These are phyloP conservation scores for Fragum sueziense DNA, from an alignment of 2,888 invertebrate genomes.

Conservation along the genomic window DNA sequence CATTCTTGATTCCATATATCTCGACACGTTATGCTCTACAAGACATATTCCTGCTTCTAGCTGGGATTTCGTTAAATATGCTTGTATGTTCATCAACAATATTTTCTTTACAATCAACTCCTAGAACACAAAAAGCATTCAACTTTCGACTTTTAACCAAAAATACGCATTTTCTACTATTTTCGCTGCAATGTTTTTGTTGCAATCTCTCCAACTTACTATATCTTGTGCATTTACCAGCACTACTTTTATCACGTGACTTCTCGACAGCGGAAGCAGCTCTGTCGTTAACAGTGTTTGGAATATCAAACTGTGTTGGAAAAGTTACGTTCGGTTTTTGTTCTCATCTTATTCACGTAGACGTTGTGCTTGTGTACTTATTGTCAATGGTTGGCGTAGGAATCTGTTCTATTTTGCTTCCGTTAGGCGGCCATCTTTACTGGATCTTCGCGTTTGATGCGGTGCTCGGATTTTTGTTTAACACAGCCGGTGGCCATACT, in stretches of 20 bases:
- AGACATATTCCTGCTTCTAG: constrained; percentile 35
- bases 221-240: constrained; percentile 43
- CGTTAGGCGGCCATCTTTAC: constrained; percentile 4
- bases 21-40: constrained; percentile 18
- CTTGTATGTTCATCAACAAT: constrained; percentile 33
- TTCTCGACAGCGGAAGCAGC: constrained; percentile 11
- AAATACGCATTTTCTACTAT: constrained; percentile 8
- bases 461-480: constrained; percentile 27
- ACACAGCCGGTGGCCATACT: constrained; percentile 42
- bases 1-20: constrained; percentile 37
- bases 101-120: constrained; percentile 22
- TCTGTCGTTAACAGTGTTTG: constrained; percentile 36
- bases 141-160: neutral
- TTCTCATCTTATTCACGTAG: constrained; percentile 27
- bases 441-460: constrained; percentile 33
- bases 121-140: neutral
- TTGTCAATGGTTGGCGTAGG: constrained; percentile 29
- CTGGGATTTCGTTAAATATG: constrained; percentile 44
- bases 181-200: constrained; percentile 29
- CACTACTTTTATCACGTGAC: constrained; percentile 34
- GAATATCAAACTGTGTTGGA: constrained; percentile 31
- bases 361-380: constrained; percentile 29
- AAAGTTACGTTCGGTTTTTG: constrained; percentile 36
- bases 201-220: constrained; percentile 40
- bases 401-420: constrained; percentile 18